Evolutionary conservation across 2,797 vertebrate genomes (phyloP), one percentile per base, ranked within the genome.

Genomic region (Sparidentex hasta): DNA sequence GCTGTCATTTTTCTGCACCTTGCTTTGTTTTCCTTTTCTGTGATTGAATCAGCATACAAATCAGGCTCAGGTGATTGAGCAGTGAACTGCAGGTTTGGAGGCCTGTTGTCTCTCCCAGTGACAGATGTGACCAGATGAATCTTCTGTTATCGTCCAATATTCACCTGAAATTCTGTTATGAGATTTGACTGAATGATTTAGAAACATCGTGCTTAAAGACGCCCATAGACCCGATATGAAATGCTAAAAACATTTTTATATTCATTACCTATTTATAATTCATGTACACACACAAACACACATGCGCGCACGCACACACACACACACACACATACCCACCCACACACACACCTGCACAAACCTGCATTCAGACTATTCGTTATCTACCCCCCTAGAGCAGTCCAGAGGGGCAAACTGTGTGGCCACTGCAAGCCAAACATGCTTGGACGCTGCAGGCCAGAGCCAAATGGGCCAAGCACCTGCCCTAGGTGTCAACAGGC

Each of bases 401-500:
- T 92, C 92, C 90, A 90, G 87, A 86, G 92, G 94, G 93, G 89
- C 84, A 91, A 84, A 92, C 85, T 83, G 85, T 88, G 89, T 74
- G 88, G 83, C 88, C 68, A 87, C 84, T 86, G 74, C 87, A 86
- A 89, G 84, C 87, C 91, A 91, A 92, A 93, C 90, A 90, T 83
- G 92, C 88, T 92, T 81, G 75, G 84, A 92, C 91, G 90, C 94
- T 87, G 92, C 79, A 85, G 90, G 92, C 90, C 91, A 90, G 85
- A 89, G 89, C 87, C 88, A 95, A 94, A 95, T 92, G 90, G 93
- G 90, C 92, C 86, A 85, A 92, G 87, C 87, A 90, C 86, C 90
- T 91, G 91, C 91, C 92, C 87, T 84, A 84, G 92, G 94, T 95
- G 92, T 94, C 93, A 94, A 93, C 91, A 91, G 93, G 82, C 84